Evolutionary conservation across 2,113 vertebrate genomes (phyloP).

Genomic region (Gobio gobio): DNA sequence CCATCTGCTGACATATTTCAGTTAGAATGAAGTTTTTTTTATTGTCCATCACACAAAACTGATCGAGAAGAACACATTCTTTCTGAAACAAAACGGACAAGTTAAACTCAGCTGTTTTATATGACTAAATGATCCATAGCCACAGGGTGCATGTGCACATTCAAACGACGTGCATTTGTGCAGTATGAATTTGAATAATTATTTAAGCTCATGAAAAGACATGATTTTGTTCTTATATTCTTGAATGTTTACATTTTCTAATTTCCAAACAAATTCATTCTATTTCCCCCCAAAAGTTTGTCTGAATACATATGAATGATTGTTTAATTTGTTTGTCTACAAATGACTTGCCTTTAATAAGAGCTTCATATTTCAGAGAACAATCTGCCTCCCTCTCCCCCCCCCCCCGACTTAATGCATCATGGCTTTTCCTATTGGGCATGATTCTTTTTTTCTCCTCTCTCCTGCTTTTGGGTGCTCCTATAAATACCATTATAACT

Average conservation of each 20-base stretch:
- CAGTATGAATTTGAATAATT: not conserved
- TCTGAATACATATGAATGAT: not conserved
- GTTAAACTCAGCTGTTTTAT: not conserved
- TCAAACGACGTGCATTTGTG: not conserved
- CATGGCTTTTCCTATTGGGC: not conserved
- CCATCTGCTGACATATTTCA: conserved; percentile 9
- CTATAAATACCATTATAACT: conserved; percentile 18
- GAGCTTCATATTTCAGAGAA: not conserved
- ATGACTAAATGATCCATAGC: not conserved
- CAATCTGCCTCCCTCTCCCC: not conserved
- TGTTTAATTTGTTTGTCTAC: not conserved
- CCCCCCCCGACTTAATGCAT: not conserved
- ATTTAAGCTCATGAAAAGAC: not conserved
- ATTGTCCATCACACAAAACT: not conserved
- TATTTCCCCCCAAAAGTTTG: not conserved
- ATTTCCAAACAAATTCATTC: not conserved
- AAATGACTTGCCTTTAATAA: not conserved
- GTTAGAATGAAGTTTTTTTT: conserved; percentile 5
- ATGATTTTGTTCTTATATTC: not conserved
- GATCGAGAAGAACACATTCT: not conserved
- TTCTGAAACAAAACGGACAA: not conserved
- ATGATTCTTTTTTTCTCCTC: not conserved
- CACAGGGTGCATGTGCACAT: not conserved
- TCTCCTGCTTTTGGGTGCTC: not conserved
- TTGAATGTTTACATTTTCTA: not conserved